phyloP scores from a whole-genome alignment of 2,888 invertebrate species.

The Aricia artaxerxes region DNA sequence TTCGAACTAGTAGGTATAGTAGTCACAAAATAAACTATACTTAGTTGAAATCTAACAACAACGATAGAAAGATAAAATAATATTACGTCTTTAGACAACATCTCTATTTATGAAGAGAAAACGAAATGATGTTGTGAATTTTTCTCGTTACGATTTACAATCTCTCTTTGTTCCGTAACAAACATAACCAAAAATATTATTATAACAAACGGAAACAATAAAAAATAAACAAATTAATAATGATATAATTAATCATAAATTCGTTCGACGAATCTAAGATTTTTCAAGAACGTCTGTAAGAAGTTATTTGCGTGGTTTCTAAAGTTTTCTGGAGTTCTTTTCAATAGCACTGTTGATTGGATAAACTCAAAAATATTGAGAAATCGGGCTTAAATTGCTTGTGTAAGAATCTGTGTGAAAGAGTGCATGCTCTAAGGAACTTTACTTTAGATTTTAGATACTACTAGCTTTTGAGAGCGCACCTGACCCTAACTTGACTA shows the following conservation, averaged over 20 bases:
- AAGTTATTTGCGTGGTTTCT: too few species aligned
- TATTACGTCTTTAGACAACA: not conserved
- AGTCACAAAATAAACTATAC: not conserved
- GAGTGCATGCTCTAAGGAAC: too few species aligned
- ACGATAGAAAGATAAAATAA: not conserved
- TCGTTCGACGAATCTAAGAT: not conserved
- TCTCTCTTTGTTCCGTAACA: not conserved
- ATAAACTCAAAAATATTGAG: not conserved
- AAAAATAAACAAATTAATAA: not conserved
- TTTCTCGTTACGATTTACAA: not conserved
- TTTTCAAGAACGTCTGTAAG: too few species aligned
- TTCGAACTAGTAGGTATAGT: not conserved
- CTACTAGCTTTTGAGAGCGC: too few species aligned
- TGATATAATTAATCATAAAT: not conserved
- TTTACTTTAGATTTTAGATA: too few species aligned
- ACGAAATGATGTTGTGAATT: not conserved
- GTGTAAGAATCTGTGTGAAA: too few species aligned
- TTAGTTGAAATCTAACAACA: not conserved
- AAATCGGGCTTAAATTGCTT: too few species aligned
- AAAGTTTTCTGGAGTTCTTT: not conserved
- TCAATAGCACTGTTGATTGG: too few species aligned
- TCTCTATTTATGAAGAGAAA: not conserved
- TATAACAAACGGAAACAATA: not conserved
- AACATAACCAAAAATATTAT: not conserved
- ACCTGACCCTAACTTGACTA: too few species aligned